Conservation (phyloP, 1,140 invertebrate genomes). For the Conus ventricosus region DNA sequence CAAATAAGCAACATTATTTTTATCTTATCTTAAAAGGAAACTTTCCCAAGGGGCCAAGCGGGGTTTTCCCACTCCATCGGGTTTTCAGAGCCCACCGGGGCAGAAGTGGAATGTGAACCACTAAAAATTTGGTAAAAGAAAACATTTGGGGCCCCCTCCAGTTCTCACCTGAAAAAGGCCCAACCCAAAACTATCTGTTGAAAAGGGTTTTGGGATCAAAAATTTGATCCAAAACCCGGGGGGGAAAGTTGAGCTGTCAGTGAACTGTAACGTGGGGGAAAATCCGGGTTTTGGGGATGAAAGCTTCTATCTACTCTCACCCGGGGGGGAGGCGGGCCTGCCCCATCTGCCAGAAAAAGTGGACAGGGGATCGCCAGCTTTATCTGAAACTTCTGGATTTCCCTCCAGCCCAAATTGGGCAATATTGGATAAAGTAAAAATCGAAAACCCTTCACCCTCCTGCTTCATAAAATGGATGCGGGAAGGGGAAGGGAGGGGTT, state of each 20-base stretch:
- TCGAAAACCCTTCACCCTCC: not conserved
- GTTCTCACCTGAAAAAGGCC: not conserved
- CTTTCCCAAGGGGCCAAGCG: no score
- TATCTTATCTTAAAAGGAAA: no score
- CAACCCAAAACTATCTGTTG: not conserved
- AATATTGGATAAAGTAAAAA: not conserved
- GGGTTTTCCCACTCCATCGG: no score
- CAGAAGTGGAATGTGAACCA: no score
- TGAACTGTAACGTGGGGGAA: not conserved
- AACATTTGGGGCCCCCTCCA: not conserved
- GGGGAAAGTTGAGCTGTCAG: not conserved
- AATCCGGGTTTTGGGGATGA: not conserved
- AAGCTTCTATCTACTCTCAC: not conserved
- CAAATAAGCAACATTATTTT: no score
- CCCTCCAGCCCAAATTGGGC: not conserved
- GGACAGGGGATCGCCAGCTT: not conserved
- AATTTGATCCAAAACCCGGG: not conserved
- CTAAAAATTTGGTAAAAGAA: not conserved
- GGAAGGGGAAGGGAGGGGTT: not conserved
- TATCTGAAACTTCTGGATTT: not conserved
- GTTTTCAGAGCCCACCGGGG: no score
- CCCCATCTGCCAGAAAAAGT: not conserved
- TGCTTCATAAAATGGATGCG: not conserved
- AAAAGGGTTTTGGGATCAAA: not conserved
- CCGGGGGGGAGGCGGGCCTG: not conserved